phyloP scores from a whole-genome alignment of 2,888 invertebrate genomes.

The Sarcophaga rosellei region DNA sequence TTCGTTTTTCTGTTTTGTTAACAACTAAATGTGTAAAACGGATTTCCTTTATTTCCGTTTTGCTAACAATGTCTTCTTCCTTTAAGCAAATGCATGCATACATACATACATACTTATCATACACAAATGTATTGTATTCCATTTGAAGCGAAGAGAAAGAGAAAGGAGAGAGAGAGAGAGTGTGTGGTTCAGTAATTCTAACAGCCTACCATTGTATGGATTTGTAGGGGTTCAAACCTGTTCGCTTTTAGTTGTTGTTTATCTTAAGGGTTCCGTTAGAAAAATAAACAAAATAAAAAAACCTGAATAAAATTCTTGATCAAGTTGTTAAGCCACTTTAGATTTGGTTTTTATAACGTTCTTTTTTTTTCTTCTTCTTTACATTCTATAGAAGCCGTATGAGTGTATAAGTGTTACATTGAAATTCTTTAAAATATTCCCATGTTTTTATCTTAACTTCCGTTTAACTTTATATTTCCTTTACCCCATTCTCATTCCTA shows the following conservation, averaged over 20 bases:
- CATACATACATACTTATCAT: too few species aligned
- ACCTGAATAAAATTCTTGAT: constrained; percentile 38
- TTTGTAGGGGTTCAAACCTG: not conserved
- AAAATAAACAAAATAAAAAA: not conserved
- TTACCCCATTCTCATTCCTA: not conserved
- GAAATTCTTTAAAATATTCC: not conserved
- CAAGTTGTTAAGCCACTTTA: constrained; percentile 67
- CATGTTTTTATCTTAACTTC: constrained; percentile 55
- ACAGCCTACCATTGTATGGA: not conserved
- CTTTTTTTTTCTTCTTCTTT: not conserved
- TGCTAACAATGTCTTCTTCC: constrained; percentile 65
- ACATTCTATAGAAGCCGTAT: constrained; percentile 8
- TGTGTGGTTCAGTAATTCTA: not conserved
- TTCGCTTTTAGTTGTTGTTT: constrained; percentile 23
- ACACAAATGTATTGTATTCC: too few species aligned
- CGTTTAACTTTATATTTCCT: constrained; percentile 27
- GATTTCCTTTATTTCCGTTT: constrained; percentile 68
- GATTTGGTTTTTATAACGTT: constrained; percentile 53
- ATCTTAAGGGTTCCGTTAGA: not conserved
- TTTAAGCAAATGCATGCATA: constrained; percentile 23
- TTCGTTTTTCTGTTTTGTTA: constrained; percentile 16
- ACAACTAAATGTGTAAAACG: constrained; percentile 63
- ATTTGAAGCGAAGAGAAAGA: too few species aligned
- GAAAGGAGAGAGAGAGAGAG: not conserved
- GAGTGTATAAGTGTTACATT: not conserved